phyloP scores from a whole-genome alignment of 64 coral and sea anemone species.

The Catalaphyllia jardinei region DNA sequence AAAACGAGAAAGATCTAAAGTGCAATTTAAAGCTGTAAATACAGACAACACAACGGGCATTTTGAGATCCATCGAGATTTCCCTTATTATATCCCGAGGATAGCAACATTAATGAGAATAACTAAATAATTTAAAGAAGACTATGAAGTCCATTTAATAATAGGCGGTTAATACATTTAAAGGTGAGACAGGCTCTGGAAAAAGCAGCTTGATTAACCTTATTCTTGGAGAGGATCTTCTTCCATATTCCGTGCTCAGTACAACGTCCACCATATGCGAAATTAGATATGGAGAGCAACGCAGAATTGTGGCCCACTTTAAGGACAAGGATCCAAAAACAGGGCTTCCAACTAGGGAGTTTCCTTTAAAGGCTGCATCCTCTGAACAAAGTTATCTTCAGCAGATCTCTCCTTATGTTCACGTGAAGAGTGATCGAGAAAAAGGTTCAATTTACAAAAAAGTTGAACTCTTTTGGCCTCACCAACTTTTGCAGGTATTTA shows the following conservation, averaged over 20 bases:
- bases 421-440: slow-evolving; percentile 18
- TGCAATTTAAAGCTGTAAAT: too few relatives aligned
- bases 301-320: not conserved
- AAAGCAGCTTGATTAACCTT: slow-evolving; percentile 15
- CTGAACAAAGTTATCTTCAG: not conserved
- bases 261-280: slow-evolving; percentile 37
- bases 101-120: too few relatives aligned
- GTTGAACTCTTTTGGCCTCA: slow-evolving; percentile 39
- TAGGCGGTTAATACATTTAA: not conserved
- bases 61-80: too few relatives aligned
- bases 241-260: slow-evolving; percentile 20
- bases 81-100: too few relatives aligned
- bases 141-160: not conserved
- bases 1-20: too few relatives aligned
- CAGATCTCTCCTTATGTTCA: slow-evolving; percentile 32
- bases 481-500: not conserved
- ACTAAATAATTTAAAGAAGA: not conserved
- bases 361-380: not conserved
- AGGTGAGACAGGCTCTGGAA: slow-evolving; percentile 22
- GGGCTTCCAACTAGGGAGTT: not conserved
- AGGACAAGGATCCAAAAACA: slow-evolving; percentile 26
- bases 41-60: too few relatives aligned
- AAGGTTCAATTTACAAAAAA: slow-evolving; percentile 13
- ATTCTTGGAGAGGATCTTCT: slow-evolving; percentile 19
- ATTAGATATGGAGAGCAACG: slow-evolving; percentile 10